A percentile compares a stretch with the other conserved stretches of the same genome.
Evolutionary conservation across 2,888 invertebrate species (phyloP).

Genomic region (Therioaphis trifolii): DNA sequence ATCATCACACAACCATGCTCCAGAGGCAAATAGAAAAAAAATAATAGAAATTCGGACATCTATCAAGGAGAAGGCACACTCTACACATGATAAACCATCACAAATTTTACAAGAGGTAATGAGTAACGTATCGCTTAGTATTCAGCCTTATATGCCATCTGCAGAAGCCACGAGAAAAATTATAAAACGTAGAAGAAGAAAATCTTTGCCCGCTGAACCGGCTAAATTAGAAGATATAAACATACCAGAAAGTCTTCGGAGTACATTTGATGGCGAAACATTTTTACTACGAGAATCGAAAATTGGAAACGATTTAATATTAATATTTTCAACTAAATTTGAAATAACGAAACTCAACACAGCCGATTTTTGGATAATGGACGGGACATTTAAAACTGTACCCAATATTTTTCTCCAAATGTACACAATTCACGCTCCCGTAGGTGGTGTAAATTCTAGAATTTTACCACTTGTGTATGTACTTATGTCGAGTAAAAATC

Average conservation of each 20-base stretch:
- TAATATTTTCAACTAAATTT: not conserved
- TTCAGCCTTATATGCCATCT: not conserved
- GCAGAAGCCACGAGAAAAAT: not conserved
- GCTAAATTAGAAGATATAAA: not conserved
- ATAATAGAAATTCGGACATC: too few species aligned
- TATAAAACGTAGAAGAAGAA: not conserved
- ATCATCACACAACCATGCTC: too few species aligned
- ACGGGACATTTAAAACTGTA: not conserved
- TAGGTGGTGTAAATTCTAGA: not conserved
- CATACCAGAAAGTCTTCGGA: not conserved
- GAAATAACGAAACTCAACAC: not conserved
- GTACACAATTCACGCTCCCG: not conserved
- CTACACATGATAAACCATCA: not conserved
- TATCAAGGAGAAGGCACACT: not conserved
- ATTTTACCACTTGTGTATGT: not conserved
- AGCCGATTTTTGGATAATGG: constrained; percentile 1
- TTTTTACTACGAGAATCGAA: not conserved
- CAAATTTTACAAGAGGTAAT: not conserved
- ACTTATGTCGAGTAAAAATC: not conserved
- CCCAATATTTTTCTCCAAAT: not conserved
- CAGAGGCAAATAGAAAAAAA: too few species aligned
- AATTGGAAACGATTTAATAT: not conserved
- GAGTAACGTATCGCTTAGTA: not conserved
- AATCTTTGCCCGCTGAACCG: not conserved
- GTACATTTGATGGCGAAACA: not conserved